These are phyloP conservation scores for Sarcophaga carnaria DNA, from an alignment of 2,888 invertebrate genomes.

Conservation along the genomic window DNA sequence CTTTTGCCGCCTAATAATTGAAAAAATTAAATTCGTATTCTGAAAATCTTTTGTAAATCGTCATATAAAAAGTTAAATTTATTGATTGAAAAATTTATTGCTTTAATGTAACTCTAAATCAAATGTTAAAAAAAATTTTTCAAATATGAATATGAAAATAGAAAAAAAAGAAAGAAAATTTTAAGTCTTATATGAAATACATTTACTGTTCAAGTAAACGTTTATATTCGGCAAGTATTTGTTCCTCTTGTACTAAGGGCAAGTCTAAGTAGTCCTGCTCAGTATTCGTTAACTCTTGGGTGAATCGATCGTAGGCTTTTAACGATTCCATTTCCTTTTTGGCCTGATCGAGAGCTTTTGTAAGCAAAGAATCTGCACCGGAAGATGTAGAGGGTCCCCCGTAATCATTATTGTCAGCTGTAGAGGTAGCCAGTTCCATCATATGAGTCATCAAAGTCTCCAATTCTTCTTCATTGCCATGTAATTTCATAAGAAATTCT, in stretches of 20 bases:
- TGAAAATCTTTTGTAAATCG: slow-evolving; percentile 4
- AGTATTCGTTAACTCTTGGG: slow-evolving; percentile 83
- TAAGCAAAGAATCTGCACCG: slow-evolving; percentile 70
- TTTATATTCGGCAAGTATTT: slow-evolving; percentile 86
- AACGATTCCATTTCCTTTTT: slow-evolving; percentile 75
- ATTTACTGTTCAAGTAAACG: slow-evolving; percentile 82
- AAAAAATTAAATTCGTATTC: not conserved
- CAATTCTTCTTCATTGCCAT: slow-evolving; percentile 75
- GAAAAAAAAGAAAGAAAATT: not conserved
- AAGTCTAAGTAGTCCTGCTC: slow-evolving; percentile 90
- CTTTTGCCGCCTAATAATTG: too few relatives aligned
- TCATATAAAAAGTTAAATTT: slow-evolving; percentile 41
- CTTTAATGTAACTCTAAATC: slow-evolving; percentile 12
- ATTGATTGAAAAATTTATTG: slow-evolving; percentile 10
- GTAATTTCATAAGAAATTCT: slow-evolving; percentile 83
- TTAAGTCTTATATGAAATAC: not conserved
- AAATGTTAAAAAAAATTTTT: not conserved
- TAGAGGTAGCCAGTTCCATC: slow-evolving; percentile 73
- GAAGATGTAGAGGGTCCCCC: slow-evolving; percentile 72
- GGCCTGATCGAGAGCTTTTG: slow-evolving; percentile 73
- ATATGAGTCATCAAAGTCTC: slow-evolving; percentile 76
- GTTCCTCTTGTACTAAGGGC: slow-evolving; percentile 86
- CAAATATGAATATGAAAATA: not conserved
- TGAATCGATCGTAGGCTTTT: slow-evolving; percentile 84
- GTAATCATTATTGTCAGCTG: slow-evolving; percentile 10